Base-by-base conservation (phyloP, 2,888 invertebrate genomes). In the Acronicta aceris region DNA sequence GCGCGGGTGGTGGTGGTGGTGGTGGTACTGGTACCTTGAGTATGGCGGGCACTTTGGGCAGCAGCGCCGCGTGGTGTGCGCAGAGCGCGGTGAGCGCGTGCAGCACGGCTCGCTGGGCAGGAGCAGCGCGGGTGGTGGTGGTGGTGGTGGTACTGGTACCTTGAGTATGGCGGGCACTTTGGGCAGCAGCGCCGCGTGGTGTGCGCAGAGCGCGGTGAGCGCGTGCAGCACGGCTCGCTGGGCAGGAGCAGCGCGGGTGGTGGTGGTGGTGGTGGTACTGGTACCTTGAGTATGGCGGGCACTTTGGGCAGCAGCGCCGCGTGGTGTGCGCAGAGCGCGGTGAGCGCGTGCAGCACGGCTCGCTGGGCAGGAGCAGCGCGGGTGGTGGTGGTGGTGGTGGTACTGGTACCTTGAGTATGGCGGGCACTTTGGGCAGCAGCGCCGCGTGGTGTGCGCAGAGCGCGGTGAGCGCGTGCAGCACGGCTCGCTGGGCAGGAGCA, bases 81-180 rank as follows among this genome's bases (percentile, higher is more conserved):
- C 78, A 97, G 33, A 33, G 33, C 33, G 33, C 98, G 87, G 99
- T 99, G 83, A 99, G 96, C 60, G 99, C 99, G 82, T 99, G 98
- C 27, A 27, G 27, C 27, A 27, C 27, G 27, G 27, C 27, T 27
- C 27, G 27, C 27, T 27, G 27, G 5, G 27, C 27, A 7, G 27
- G 5, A 5, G 27, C 81, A 99, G 96, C 78, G 99, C 96, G 93
- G 99, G 10, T 10, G 33, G 9, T 2, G 33, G 9, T 33, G 33
- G 33, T 33, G 12, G 21, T 21, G 21, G 21, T 21, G 21, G 21
- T 21, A 21, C 21, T 21, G n/a, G 33, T 33, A 78, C 79, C 95
- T 98, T 98, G 77, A 99, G 95, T 79, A 98, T 97, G 86, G 97
- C 97, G 74, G 98, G 96, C 79, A 99, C 98, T 89, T 98, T 98